Conservation (phyloP, 2,113 vertebrate species). For the Atractosteus spatula region DNA sequence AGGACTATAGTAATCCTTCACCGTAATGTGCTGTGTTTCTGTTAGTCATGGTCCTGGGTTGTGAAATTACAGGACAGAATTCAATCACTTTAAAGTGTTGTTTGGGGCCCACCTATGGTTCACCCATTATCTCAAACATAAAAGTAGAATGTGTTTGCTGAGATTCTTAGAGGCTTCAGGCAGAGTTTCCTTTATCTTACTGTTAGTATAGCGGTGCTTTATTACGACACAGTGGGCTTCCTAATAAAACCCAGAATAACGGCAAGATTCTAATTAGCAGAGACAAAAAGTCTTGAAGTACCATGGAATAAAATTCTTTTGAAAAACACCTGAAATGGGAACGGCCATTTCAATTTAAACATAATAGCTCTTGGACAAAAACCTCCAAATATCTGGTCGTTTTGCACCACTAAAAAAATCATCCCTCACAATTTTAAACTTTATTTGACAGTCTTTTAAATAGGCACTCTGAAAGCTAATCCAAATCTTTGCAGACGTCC, state of each 20-base stretch:
- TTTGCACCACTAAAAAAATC: too few species aligned
- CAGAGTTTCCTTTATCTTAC: not conserved
- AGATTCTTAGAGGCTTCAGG: not conserved
- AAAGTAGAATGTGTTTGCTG: too few species aligned
- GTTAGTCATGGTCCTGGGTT: not conserved
- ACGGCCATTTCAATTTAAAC: not conserved
- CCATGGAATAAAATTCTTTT: not conserved
- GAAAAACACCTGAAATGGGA: not conserved
- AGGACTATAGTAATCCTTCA: not conserved
- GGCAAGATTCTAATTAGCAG: conserved; percentile 11
- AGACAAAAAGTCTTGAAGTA: not conserved
- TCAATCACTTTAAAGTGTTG: not conserved
- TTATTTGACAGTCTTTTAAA: too few species aligned
- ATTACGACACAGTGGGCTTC: not conserved
- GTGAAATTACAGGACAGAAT: not conserved
- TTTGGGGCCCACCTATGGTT: not conserved
- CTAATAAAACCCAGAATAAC: not conserved
- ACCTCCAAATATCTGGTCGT: too few species aligned
- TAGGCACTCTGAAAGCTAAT: too few species aligned
- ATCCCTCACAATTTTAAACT: too few species aligned
- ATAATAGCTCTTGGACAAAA: not conserved
- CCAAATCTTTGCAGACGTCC: too few species aligned
- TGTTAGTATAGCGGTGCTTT: not conserved
- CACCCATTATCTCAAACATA: not conserved
- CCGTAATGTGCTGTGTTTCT: not conserved